These are phyloP conservation scores for Parthenolecanium corni DNA, from an alignment of 2,888 invertebrate genomes.

Conservation along the genomic window DNA sequence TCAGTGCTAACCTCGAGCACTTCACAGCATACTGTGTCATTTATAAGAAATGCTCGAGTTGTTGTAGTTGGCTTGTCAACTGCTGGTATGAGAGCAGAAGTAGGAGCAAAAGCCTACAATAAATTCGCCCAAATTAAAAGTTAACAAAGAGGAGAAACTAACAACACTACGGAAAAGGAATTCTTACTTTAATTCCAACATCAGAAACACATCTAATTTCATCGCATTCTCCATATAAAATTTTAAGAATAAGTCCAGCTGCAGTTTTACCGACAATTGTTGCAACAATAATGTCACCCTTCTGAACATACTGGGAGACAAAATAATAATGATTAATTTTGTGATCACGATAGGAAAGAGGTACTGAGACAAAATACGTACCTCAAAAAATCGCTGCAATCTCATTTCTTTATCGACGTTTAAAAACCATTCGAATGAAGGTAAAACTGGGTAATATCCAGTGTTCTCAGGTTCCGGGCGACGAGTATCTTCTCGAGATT, in stretches of 20 bases:
- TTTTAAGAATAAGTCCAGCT: constrained; percentile 62
- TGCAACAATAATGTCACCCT: constrained; percentile 65
- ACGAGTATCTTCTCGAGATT: constrained; percentile 41
- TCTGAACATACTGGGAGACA: constrained; percentile 24
- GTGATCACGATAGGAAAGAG: no score
- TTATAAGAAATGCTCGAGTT: constrained; percentile 45
- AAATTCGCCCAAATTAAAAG: constrained; percentile 20
- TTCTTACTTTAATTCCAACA: constrained; percentile 61
- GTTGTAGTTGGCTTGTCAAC: constrained; percentile 63
- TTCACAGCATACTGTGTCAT: constrained; percentile 60
- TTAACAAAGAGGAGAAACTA: not conserved
- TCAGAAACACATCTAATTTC: constrained; percentile 71
- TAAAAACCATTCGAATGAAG: constrained; percentile 75
- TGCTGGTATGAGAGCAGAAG: constrained; percentile 54
- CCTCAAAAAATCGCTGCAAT: constrained; percentile 69
- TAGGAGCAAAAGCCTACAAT: constrained; percentile 38
- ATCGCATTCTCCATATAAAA: constrained; percentile 71
- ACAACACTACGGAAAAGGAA: not conserved
- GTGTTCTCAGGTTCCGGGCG: constrained; percentile 44
- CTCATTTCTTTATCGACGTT: constrained; percentile 65
- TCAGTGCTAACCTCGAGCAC: constrained; percentile 75
- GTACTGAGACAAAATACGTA: constrained; percentile 39
- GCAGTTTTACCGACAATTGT: constrained; percentile 63
- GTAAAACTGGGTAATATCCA: constrained; percentile 53
- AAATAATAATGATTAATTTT: not conserved